Evolutionary conservation across 2,113 vertebrate species (phyloP).

Genomic region (Pygoscelis antarcticus): DNA sequence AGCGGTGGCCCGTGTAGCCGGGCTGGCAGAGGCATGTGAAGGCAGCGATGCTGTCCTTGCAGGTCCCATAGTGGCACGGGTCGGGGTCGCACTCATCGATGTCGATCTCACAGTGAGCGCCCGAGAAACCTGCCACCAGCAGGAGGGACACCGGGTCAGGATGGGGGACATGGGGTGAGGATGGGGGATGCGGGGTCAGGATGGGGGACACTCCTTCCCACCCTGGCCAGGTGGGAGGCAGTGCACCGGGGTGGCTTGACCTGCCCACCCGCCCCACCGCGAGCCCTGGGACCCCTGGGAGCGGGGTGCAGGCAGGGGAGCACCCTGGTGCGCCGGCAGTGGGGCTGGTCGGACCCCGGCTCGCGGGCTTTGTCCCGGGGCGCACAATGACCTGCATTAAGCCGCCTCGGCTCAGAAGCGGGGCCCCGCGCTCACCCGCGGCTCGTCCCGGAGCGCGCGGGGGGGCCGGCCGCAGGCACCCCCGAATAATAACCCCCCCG

Average conservation of each 20-base stretch:
- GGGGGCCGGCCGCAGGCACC: not conserved
- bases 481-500: not conserved
- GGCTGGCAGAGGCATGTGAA: constrained; percentile 88
- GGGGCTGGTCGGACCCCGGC: not conserved
- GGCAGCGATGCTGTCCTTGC: constrained; percentile 86
- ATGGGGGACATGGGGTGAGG: not conserved
- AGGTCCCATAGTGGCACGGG: constrained; percentile 92
- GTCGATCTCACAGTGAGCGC: constrained; percentile 86
- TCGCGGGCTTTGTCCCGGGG: not conserved
- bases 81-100: constrained; percentile 87
- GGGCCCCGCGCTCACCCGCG: not conserved
- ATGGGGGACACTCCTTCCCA: not conserved
- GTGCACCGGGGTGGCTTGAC: fast-evolving
- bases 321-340: fast-evolving
- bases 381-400: constrained; percentile 24
- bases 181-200: not conserved
- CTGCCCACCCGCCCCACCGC: fast-evolving
- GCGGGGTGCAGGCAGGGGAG: not conserved
- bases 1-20: constrained; percentile 89
- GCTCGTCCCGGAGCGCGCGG: not conserved
- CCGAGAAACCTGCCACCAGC: constrained; percentile 81
- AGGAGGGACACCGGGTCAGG: not conserved
- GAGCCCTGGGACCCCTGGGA: not conserved
- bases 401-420: not conserved
- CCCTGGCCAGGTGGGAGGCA: fast-evolving